Evolutionary conservation across 2,113 vertebrate genomes (phyloP).

Genomic region (Scophthalmus maximus): DNA sequence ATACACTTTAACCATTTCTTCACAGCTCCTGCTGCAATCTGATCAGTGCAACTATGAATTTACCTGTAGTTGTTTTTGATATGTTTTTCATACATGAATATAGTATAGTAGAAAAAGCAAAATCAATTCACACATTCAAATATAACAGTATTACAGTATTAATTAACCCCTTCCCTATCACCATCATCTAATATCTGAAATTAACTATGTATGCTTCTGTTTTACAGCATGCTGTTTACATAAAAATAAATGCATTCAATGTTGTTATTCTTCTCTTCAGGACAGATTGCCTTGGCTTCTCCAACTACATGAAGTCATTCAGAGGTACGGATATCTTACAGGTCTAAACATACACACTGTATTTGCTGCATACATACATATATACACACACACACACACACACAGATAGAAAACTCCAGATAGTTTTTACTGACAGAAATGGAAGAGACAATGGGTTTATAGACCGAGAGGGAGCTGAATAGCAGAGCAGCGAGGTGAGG

Average conservation of each 20-base stretch:
- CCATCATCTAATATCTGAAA: no score
- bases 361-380: no score
- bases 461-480: conserved; percentile 12
- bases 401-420: neutral
- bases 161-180: no score
- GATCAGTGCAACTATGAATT: neutral
- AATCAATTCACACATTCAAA: no score
- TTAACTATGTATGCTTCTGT: neutral
- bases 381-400: neutral
- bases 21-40: neutral
- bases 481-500: conserved; percentile 24
- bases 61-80: neutral
- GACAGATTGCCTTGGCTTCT: conserved; percentile 93
- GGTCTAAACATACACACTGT: neutral
- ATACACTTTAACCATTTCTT: neutral
- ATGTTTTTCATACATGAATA: no score
- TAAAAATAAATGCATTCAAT: neutral
- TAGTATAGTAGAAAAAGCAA: no score
- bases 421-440: conserved; percentile 22
- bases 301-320: conserved; percentile 84
- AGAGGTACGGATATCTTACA: conserved; percentile 79
- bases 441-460: conserved; percentile 11
- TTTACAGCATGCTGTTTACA: neutral
- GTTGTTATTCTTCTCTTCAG: conserved; percentile 69
- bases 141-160: no score